Evolutionary conservation across 2,797 vertebrate genomes (phyloP).

Genomic region (Nasua narica): DNA sequence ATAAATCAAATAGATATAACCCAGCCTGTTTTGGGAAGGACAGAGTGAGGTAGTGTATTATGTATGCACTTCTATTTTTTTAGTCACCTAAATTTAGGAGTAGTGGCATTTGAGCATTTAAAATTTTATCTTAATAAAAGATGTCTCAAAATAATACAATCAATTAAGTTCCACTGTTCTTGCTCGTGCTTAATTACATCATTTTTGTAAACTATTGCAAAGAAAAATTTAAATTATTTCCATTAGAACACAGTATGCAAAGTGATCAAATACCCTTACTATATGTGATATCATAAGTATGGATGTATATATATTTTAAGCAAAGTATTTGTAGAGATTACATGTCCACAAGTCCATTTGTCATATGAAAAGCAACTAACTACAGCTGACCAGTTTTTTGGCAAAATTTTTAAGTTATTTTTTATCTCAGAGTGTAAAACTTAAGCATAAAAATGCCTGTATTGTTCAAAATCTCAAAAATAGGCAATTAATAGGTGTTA

Average conservation of each 20-base stretch:
- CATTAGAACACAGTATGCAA: neutral
- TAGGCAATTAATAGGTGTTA: neutral
- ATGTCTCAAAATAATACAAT: neutral
- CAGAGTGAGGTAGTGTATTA: slow-evolving; percentile 76
- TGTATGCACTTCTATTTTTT: slow-evolving; percentile 76
- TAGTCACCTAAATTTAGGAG: slow-evolving; percentile 73
- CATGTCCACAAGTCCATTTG: neutral
- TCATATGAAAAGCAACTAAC: slow-evolving; percentile 7
- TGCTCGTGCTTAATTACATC: slow-evolving; percentile 14
- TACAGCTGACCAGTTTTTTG: neutral
- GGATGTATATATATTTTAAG: neutral
- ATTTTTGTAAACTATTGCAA: neutral
- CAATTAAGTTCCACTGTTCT: slow-evolving; percentile 9
- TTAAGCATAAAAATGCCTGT: slow-evolving; percentile 4
- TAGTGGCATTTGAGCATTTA: slow-evolving; percentile 29
- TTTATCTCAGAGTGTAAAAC: neutral
- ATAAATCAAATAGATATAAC: slow-evolving; percentile 87
- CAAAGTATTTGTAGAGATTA: slow-evolving; percentile 18
- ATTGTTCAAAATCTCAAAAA: slow-evolving; percentile 30
- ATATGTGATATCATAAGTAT: neutral
- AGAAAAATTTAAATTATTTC: slow-evolving; percentile 15
- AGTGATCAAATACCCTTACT: slow-evolving; percentile 1
- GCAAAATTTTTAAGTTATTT: neutral
- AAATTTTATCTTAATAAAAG: slow-evolving; percentile 29
- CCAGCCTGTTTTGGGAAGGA: slow-evolving; percentile 79